Evolutionary conservation across 2,797 vertebrate species (phyloP).

Genomic region (Fistularia tabacaria): DNA sequence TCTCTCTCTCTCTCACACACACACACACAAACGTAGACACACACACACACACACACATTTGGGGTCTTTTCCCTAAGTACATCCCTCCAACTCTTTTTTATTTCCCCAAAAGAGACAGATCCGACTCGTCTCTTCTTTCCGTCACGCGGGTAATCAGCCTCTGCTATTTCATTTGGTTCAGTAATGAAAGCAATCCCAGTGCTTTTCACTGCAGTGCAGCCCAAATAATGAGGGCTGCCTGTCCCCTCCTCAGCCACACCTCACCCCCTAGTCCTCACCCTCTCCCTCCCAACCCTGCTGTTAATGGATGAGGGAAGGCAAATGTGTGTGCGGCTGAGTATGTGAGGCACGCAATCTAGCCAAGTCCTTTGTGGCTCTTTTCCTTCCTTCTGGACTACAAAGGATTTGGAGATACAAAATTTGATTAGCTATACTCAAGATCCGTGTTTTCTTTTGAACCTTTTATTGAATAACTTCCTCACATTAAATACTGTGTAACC

Average conservation of each 20-base stretch:
- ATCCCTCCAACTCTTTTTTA: constrained; percentile 7
- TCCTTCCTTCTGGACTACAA: constrained; percentile 21
- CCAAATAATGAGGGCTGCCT: constrained; percentile 72
- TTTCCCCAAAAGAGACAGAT: constrained; percentile 48
- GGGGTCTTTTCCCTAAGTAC: constrained; percentile 47
- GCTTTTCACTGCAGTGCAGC: constrained; percentile 70
- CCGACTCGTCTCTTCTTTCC: constrained; percentile 59
- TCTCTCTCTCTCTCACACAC: constrained; percentile 37
- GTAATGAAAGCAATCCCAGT: constrained; percentile 80
- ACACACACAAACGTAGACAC: constrained; percentile 9
- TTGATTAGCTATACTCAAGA: constrained; percentile 23
- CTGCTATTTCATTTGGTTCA: constrained; percentile 74
- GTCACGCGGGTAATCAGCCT: constrained; percentile 76
- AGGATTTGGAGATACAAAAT: constrained; percentile 29
- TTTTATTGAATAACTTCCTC: not conserved
- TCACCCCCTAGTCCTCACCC: constrained; percentile 42
- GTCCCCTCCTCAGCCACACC: constrained; percentile 43
- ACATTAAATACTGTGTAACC: constrained; percentile 4
- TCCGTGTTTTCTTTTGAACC: constrained; percentile 10
- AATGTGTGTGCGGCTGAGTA: constrained; percentile 43
- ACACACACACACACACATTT: constrained; percentile 41
- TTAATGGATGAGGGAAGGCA: constrained; percentile 66
- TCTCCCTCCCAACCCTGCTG: constrained; percentile 52
- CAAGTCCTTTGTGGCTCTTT: constrained; percentile 60
- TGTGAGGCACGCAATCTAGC: constrained; percentile 47